Evolutionary conservation across 2,888 invertebrate species (phyloP).

Genomic region (Rhamphomyia laevipes): DNA sequence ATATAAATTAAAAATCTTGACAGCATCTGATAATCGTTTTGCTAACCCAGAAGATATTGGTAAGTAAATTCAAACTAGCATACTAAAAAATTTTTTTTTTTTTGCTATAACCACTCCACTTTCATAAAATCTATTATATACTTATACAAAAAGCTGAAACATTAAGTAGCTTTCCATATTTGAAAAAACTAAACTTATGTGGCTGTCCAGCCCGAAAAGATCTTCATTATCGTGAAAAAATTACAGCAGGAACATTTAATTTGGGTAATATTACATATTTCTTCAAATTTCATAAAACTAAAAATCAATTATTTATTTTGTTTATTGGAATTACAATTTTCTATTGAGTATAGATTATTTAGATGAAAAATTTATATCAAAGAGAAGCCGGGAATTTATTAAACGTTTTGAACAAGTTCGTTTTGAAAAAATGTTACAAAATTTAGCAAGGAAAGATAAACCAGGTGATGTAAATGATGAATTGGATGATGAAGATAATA

Average conservation of each 20-base stretch:
- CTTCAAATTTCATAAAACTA: neutral
- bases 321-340: neutral
- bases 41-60: slow-evolving; percentile 39
- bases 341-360: neutral
- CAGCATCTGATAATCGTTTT: slow-evolving; percentile 48
- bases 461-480: neutral
- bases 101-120: neutral
- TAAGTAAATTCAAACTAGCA: neutral
- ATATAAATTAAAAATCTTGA: slow-evolving; percentile 42
- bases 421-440: neutral
- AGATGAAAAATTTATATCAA: neutral
- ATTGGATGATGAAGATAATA: neutral
- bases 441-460: neutral
- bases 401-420: neutral
- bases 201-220: slow-evolving; percentile 53
- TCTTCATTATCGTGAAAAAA: slow-evolving; percentile 53
- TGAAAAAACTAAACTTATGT: slow-evolving; percentile 39
- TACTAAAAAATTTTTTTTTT: too few relatives aligned
- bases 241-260: slow-evolving; percentile 49
- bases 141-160: neutral
- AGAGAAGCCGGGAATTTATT: neutral
- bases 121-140: neutral
- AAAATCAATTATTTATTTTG: neutral
- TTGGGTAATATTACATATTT: slow-evolving; percentile 43
- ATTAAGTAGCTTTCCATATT: slow-evolving; percentile 18